Evolutionary conservation across 2,888 invertebrate genomes (phyloP).

Genomic region (Andrena minutula): DNA sequence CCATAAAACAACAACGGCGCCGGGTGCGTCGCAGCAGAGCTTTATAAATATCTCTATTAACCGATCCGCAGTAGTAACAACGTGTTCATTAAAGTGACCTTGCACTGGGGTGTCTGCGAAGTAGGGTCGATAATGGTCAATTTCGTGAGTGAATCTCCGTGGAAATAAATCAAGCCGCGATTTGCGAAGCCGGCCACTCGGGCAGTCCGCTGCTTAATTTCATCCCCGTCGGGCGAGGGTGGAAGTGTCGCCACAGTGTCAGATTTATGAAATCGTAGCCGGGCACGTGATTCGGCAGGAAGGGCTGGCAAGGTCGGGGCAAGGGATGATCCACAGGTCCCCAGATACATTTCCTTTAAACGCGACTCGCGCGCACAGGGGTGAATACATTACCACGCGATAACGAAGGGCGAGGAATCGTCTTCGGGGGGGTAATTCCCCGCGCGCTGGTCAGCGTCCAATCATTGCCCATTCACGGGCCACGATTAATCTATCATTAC

Average conservation of each 20-base stretch:
- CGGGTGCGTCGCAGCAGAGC: too few species aligned
- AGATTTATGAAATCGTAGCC: not conserved
- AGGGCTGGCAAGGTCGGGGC: not conserved
- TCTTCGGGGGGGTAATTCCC: slow-evolving; percentile 31
- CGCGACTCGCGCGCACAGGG: slow-evolving; percentile 5
- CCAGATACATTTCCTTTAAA: not conserved
- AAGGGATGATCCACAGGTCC: not conserved
- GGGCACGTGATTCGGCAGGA: not conserved
- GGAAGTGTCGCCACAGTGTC: not conserved
- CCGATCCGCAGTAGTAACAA: too few species aligned
- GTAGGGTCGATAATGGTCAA: too few species aligned
- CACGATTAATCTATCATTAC: slow-evolving; percentile 65
- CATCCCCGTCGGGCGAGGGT: too few species aligned
- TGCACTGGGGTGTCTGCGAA: too few species aligned
- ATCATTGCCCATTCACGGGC: slow-evolving; percentile 69
- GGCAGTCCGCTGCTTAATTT: too few species aligned
- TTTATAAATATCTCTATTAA: too few species aligned
- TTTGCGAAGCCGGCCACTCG: too few species aligned
- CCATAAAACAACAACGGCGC: too few species aligned
- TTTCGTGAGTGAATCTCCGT: too few species aligned
- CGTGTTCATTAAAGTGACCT: too few species aligned
- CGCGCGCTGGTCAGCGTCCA: slow-evolving; percentile 48
- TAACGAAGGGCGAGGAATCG: slow-evolving; percentile 22
- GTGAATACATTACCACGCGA: slow-evolving; percentile 23
- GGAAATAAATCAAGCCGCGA: too few species aligned